These are phyloP conservation scores for Teleogryllus occipitalis DNA, from an alignment of 1,140 invertebrate species.

Conservation along the genomic window DNA sequence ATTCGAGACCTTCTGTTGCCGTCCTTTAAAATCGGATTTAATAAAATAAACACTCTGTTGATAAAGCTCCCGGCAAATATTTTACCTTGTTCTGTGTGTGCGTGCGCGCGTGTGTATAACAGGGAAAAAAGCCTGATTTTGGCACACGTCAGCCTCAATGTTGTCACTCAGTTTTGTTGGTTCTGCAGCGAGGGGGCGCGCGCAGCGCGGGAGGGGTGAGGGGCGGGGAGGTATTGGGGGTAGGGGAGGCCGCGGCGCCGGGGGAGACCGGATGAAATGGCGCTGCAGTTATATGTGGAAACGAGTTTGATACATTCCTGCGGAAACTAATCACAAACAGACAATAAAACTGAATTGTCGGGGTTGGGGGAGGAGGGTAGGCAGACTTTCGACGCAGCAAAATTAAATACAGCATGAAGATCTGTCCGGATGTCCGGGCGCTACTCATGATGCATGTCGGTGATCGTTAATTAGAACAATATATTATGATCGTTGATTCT, in stretches of 20 bases:
- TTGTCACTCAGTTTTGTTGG: not conserved
- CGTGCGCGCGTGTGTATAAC: not conserved
- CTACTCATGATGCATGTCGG: too few species aligned
- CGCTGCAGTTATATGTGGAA: too few species aligned
- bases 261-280: too few species aligned
- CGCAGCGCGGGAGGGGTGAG: not conserved
- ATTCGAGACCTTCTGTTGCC: not conserved
- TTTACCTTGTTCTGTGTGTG: not conserved
- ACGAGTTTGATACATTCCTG: too few species aligned
- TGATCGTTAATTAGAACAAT: too few species aligned
- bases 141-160: not conserved
- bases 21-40: constrained; percentile 5
- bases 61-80: not conserved
- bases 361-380: too few species aligned
- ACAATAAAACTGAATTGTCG: not conserved
- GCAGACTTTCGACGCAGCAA: too few species aligned
- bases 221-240: too few species aligned
- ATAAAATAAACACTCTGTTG: not conserved
- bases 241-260: too few species aligned
- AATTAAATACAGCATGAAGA: too few species aligned
- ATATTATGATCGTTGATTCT: too few species aligned
- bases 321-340: not conserved
- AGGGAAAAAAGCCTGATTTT: not conserved
- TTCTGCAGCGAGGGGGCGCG: not conserved
- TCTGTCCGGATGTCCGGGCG: too few species aligned